These are phyloP conservation scores for Megaleporinus macrocephalus DNA, from an alignment of 2,113 vertebrate species.

Conservation along the genomic window DNA sequence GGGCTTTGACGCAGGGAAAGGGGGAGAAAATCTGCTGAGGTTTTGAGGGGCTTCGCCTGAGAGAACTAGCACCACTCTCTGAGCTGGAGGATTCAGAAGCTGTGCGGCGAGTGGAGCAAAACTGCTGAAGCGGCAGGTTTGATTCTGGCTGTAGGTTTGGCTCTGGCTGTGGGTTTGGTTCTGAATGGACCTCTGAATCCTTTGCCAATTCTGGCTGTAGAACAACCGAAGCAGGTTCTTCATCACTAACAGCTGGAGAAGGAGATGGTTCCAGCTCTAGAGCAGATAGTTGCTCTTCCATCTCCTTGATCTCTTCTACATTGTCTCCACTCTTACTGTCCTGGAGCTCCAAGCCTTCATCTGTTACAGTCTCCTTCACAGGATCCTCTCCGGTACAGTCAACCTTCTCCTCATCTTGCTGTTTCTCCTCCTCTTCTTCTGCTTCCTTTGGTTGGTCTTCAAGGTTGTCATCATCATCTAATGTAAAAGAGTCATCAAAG, in stretches of 20 bases:
- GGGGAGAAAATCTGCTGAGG: constrained; percentile 84
- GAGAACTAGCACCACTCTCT: constrained; percentile 62
- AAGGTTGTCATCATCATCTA: constrained; percentile 76
- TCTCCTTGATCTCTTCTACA: constrained; percentile 58
- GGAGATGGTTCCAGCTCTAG: constrained; percentile 37
- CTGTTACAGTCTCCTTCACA: constrained; percentile 39
- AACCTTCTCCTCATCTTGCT: constrained; percentile 37
- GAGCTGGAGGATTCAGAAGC: constrained; percentile 68
- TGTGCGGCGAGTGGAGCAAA: constrained; percentile 46
- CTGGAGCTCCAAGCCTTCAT: constrained; percentile 4
- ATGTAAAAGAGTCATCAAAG: constrained; percentile 82
- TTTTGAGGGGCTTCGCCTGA: constrained; percentile 63
- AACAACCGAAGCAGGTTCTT: background rate
- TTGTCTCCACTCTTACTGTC: constrained; percentile 40
- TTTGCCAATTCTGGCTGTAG: constrained; percentile 10
- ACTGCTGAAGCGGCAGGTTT: constrained; percentile 48
- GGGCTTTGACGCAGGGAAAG: constrained; percentile 92
- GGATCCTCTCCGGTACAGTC: background rate
- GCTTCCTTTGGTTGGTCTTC: constrained; percentile 3
- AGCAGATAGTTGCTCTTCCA: constrained; percentile 40
- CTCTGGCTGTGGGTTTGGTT: constrained; percentile 58
- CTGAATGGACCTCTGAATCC: background rate
- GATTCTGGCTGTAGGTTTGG: constrained; percentile 53
- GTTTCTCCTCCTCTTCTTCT: constrained; percentile 45
- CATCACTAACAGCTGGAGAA: constrained; percentile 1